phyloP scores from a whole-genome alignment of 2,888 invertebrate genomes.

The Drosophila vallismaia region DNA sequence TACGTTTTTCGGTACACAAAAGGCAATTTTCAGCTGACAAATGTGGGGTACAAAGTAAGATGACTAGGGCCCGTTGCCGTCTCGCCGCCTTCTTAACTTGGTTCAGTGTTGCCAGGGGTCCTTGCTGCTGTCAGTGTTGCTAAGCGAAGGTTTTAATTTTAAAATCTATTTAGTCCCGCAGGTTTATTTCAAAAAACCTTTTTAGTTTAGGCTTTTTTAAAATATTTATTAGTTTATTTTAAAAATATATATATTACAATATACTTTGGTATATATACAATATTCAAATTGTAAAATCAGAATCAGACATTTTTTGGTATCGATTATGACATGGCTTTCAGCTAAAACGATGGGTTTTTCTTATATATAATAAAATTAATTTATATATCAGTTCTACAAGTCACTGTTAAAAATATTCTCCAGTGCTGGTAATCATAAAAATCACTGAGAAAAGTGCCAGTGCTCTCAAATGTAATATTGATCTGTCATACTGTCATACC shows the following conservation, averaged over 20 bases:
- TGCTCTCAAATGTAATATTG: not conserved
- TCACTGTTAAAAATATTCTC: not conserved
- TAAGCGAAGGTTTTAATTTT: not conserved
- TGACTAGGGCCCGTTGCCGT: slow-evolving; percentile 5
- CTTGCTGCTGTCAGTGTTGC: not conserved
- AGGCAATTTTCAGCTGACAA: slow-evolving; percentile 60
- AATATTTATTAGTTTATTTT: not conserved
- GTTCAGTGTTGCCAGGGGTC: not conserved
- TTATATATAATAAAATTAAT: too few relatives aligned
- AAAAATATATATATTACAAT: not conserved
- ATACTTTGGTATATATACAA: too few relatives aligned
- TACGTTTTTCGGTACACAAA: slow-evolving; percentile 53
- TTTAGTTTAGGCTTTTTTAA: not conserved
- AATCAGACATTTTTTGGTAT: too few relatives aligned
- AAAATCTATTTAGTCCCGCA: not conserved
- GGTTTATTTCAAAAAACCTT: not conserved
- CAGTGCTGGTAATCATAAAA: not conserved
- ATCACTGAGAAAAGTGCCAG: not conserved
- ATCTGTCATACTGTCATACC: slow-evolving; percentile 7
- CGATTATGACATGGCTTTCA: too few relatives aligned
- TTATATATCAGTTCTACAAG: too few relatives aligned
- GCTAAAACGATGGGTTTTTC: too few relatives aligned
- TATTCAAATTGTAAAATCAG: too few relatives aligned
- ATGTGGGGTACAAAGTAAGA: slow-evolving; percentile 16
- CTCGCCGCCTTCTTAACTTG: not conserved